A percentile compares a stretch with the other conserved stretches of the same genome.
phyloP scores from a whole-genome alignment of 2,888 invertebrate genomes.

The Philereme transversata region DNA sequence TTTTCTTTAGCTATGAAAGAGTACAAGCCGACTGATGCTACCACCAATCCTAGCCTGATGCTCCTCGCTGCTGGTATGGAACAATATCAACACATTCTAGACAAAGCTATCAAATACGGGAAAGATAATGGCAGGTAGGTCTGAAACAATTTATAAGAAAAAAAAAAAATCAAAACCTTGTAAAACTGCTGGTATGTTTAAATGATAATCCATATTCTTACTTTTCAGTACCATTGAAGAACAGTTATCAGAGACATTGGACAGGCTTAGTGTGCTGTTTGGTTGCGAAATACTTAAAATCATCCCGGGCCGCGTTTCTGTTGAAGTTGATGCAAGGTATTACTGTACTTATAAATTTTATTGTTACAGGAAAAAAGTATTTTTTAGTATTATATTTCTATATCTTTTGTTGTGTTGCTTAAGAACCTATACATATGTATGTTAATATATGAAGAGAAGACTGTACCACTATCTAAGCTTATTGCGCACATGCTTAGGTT shows the following conservation, averaged over 20 bases:
- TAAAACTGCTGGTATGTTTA: not conserved
- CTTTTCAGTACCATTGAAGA: slow-evolving; percentile 86
- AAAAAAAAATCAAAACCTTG: too few relatives aligned
- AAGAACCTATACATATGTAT: too few relatives aligned
- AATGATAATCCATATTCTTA: not conserved
- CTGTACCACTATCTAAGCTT: too few relatives aligned
- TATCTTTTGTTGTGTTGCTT: too few relatives aligned
- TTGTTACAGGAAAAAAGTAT: too few relatives aligned
- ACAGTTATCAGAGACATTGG: slow-evolving; percentile 93
- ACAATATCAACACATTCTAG: slow-evolving; percentile 95
- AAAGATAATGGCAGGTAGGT: slow-evolving; percentile 72
- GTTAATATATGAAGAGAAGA: too few relatives aligned
- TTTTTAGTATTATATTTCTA: too few relatives aligned
- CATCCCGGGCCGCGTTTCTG: slow-evolving; percentile 98
- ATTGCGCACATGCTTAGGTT: too few relatives aligned
- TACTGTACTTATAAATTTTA: not conserved
- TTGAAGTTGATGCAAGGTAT: slow-evolving; percentile 97
- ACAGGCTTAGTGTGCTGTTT: slow-evolving; percentile 97
- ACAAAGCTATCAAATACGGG: slow-evolving; percentile 95
- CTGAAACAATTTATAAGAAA: not conserved
- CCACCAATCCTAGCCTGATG: slow-evolving; percentile 99
- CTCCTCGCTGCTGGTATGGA: slow-evolving; percentile 96
- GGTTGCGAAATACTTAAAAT: slow-evolving; percentile 98
- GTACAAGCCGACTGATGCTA: slow-evolving; percentile 99
- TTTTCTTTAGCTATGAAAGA: slow-evolving; percentile 92